Conservation (phyloP, 1,140 invertebrate genomes). For the Meloidogyne exigua region DNA sequence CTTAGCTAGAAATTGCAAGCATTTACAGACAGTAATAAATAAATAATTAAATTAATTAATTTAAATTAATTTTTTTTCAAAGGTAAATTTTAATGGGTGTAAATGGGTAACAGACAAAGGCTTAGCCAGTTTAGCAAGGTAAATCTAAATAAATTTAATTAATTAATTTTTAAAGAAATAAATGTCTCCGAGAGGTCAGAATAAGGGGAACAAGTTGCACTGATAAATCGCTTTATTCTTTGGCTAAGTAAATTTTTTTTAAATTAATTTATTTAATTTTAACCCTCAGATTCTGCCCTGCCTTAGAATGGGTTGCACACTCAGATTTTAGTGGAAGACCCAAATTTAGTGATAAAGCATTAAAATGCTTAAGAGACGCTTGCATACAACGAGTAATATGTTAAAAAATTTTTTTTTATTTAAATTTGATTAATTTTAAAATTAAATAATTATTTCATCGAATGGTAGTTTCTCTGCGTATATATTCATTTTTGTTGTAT, state of each 20-base stretch:
- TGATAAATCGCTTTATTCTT: constrained; percentile 56
- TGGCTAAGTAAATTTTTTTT: constrained; percentile 45
- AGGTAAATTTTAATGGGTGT: constrained; percentile 62
- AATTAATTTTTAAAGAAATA: constrained; percentile 43
- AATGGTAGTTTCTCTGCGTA: not conserved
- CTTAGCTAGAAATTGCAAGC: constrained; percentile 57
- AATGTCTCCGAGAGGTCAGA: constrained; percentile 53
- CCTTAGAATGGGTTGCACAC: constrained; percentile 60
- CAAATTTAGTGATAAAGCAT: constrained; percentile 57
- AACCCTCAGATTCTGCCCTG: constrained; percentile 48
- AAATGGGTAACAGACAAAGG: constrained; percentile 61
- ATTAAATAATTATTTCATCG: not conserved
- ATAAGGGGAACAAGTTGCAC: constrained; percentile 60
- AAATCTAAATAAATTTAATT: not conserved
- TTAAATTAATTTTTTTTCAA: not conserved
- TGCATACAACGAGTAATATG: constrained; percentile 62
- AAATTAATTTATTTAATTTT: not conserved
- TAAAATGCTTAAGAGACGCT: constrained; percentile 56
- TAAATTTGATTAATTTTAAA: not conserved
- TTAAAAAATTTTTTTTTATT: constrained; percentile 30
- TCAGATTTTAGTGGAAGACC: constrained; percentile 60
- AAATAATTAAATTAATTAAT: constrained; percentile 10
- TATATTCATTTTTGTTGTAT: not conserved
- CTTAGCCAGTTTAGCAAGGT: constrained; percentile 48
- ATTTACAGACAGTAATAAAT: constrained; percentile 27